Conservation (phyloP, 2,888 invertebrate species). For the Yponomeuta malinellus region DNA sequence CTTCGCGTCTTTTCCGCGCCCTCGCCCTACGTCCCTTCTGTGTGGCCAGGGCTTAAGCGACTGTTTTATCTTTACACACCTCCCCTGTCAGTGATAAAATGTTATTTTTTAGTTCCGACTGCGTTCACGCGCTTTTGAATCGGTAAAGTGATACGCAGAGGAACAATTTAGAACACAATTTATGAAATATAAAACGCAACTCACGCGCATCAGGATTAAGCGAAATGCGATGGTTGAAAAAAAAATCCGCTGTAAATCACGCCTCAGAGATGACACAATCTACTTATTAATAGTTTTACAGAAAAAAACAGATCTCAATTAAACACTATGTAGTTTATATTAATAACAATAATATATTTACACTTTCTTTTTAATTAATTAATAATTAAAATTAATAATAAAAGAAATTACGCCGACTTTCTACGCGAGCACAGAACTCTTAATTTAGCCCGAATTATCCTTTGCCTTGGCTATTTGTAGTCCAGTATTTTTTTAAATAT, state of each 20-base stretch:
- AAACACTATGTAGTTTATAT: conserved; percentile 42
- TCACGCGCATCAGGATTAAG: not conserved
- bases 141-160: not conserved
- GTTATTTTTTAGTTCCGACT: not conserved
- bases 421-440: conserved; percentile 8
- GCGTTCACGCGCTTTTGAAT: not conserved
- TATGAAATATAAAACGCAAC: not conserved
- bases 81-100: not conserved
- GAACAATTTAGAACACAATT: not conserved
- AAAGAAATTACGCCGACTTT: conserved; percentile 25
- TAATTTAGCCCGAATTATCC: not conserved
- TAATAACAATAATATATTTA: conserved; percentile 51
- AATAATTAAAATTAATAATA: conserved; percentile 30
- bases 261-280: conserved; percentile 26
- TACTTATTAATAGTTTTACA: conserved; percentile 34
- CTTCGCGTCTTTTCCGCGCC: too few species aligned
- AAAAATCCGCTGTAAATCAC: conserved; percentile 10
- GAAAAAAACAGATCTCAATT: conserved; percentile 56
- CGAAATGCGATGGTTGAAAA: not conserved
- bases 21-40: too few species aligned
- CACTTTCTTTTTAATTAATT: conserved; percentile 19
- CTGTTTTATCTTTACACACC: not conserved
- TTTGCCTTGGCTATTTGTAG: not conserved
- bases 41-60: too few species aligned
- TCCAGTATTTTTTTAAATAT: not conserved